These are phyloP conservation scores for Micrastur ruficollis DNA, from an alignment of 2,797 vertebrate species.

Conservation along the genomic window DNA sequence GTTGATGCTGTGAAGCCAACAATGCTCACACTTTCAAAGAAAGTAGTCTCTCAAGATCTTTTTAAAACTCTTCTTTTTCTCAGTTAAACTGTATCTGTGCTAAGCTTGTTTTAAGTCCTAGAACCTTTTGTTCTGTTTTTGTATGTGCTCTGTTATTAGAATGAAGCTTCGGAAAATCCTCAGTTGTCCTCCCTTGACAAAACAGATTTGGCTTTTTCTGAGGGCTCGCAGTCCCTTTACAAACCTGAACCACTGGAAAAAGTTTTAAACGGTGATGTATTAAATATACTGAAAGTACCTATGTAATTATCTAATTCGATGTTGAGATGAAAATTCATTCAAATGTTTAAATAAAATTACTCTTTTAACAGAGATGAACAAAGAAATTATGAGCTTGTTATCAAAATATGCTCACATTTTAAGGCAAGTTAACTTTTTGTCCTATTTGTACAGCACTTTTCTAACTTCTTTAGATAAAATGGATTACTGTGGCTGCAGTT, in stretches of 20 bases:
- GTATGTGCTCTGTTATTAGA: slow-evolving; percentile 51
- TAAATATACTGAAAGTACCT: not conserved
- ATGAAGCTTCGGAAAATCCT: slow-evolving; percentile 60
- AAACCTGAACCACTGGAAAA: slow-evolving; percentile 64
- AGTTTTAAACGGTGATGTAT: slow-evolving; percentile 67
- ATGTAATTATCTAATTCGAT: not conserved
- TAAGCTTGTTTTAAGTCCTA: not conserved
- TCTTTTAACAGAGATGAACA: slow-evolving; percentile 72
- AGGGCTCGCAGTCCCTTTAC: slow-evolving; percentile 21
- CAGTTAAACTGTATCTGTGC: not conserved
- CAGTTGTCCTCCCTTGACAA: slow-evolving; percentile 49
- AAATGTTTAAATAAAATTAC: not conserved
- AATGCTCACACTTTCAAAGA: not conserved
- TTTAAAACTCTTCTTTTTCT: not conserved
- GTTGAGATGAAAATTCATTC: not conserved
- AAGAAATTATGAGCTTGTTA: slow-evolving; percentile 74
- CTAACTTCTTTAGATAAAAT: not conserved
- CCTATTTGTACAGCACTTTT: not conserved
- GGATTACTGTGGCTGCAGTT: not conserved
- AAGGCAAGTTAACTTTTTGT: slow-evolving; percentile 70
- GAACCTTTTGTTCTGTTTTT: not conserved
- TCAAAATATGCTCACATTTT: slow-evolving; percentile 74
- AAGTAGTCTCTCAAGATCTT: not conserved
- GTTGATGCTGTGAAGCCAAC: not conserved
- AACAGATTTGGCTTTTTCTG: slow-evolving; percentile 31